Conservation (phyloP, 2,113 vertebrate genomes). For the Bubo scandiacus region DNA sequence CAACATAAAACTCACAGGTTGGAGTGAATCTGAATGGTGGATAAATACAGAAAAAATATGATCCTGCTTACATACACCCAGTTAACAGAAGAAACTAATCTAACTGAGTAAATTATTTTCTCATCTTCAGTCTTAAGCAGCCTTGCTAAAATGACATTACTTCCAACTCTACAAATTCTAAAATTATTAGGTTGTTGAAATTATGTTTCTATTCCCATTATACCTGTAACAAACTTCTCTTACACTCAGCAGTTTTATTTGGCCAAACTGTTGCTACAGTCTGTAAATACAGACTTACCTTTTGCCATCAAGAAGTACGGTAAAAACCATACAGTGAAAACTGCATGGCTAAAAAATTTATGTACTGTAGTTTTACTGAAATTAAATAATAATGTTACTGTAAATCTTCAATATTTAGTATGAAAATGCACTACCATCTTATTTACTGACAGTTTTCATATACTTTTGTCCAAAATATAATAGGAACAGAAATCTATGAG, state of each 20-base stretch:
- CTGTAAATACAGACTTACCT: not conserved
- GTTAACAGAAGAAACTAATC: not conserved
- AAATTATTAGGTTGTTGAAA: not conserved
- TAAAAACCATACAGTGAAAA: not conserved
- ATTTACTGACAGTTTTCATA: not conserved
- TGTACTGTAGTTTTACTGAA: not conserved
- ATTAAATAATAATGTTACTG: not conserved
- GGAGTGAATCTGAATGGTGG: not conserved
- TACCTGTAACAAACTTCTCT: not conserved
- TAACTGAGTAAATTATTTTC: not conserved
- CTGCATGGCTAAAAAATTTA: not conserved
- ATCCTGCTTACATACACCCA: not conserved
- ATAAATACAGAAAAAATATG: not conserved
- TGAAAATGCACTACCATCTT: not conserved
- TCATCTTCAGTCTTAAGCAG: not conserved
- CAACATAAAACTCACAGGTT: not conserved
- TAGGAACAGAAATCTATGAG: not conserved
- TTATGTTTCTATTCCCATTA: not conserved
- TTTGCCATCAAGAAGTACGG: not conserved
- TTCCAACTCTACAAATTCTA: not conserved
- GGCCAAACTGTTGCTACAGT: not conserved
- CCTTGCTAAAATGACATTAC: not conserved
- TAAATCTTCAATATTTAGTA: conserved; percentile 30
- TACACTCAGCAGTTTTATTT: not conserved
- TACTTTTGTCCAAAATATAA: not conserved